A percentile compares a stretch with the other conserved stretches of the same genome.
These are phyloP conservation scores for Eilema sororculum DNA, from an alignment of 2,888 invertebrate genomes.

Conservation along the genomic window DNA sequence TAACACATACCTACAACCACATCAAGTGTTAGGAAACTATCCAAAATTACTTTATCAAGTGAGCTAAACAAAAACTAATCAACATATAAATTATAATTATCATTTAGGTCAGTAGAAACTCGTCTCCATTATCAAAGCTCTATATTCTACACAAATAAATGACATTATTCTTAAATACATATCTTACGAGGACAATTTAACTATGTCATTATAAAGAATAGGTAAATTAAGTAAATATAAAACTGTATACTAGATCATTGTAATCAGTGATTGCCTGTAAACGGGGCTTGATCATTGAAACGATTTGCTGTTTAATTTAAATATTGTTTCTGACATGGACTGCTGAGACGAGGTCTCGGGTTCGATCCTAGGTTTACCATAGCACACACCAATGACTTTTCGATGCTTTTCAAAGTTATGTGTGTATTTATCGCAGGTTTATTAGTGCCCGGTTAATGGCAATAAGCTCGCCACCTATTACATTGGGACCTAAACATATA, in stretches of 20 bases:
- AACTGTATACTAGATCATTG: neutral
- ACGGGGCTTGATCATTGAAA: too few species aligned
- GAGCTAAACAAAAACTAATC: neutral
- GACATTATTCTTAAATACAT: neutral
- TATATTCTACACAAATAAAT: neutral
- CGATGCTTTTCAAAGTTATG: too few species aligned
- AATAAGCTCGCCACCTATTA: too few species aligned
- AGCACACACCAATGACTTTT: too few species aligned
- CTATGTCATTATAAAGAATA: neutral
- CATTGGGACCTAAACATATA: too few species aligned
- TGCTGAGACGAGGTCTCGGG: too few species aligned
- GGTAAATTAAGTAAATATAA: neutral
- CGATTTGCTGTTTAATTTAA: too few species aligned
- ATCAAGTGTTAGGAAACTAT: neutral
- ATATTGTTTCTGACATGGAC: too few species aligned
- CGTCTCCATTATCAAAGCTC: neutral
- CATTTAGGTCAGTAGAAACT: neutral
- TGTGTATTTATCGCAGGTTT: too few species aligned
- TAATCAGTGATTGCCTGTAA: neutral
- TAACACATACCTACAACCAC: too few species aligned
- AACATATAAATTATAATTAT: neutral
- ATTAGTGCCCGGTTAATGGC: too few species aligned
- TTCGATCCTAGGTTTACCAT: too few species aligned
- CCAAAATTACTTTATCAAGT: neutral
- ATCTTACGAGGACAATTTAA: neutral